These are phyloP conservation scores for Phoxinus dragarum DNA, from an alignment of 2,797 vertebrate species.

Conservation along the genomic window DNA sequence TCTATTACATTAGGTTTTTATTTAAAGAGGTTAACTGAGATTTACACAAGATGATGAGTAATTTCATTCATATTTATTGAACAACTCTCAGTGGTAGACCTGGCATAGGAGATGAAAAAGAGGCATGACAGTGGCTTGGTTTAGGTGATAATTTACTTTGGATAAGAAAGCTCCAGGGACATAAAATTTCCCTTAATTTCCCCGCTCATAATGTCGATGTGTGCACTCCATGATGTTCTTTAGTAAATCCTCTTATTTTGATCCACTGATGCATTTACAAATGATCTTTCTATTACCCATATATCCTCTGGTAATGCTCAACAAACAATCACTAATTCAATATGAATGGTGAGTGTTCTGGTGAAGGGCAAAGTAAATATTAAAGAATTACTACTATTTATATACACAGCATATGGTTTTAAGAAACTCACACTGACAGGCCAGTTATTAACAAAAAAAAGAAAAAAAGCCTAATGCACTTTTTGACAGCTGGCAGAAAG, in stretches of 20 bases:
- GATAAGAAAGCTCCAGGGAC: conserved; percentile 47
- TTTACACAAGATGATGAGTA: conserved; percentile 51
- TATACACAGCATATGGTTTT: background rate
- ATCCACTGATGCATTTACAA: conserved; percentile 56
- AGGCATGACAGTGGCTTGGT: conserved; percentile 33
- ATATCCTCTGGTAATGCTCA: conserved; percentile 29
- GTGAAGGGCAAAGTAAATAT: conserved; percentile 1
- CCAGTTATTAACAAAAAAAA: conserved; percentile 39
- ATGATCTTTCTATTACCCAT: conserved; percentile 40
- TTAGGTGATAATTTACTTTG: conserved; percentile 55
- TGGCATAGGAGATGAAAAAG: conserved; percentile 40
- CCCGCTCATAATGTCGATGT: conserved; percentile 42
- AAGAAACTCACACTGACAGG: conserved; percentile 13
- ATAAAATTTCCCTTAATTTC: conserved; percentile 51
- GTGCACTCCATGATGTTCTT: conserved; percentile 38
- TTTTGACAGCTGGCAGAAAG: conserved; percentile 62
- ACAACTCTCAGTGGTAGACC: conserved; percentile 39
- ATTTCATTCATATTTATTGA: conserved; percentile 50
- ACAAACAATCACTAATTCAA: conserved; percentile 47
- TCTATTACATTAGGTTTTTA: conserved; percentile 43
- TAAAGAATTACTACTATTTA: conserved; percentile 16
- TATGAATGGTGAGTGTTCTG: background rate
- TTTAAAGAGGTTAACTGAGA: conserved; percentile 44
- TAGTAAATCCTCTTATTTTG: conserved; percentile 51
- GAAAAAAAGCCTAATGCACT: conserved; percentile 24